These are phyloP conservation scores for Microchirus variegatus DNA, from an alignment of 2,797 vertebrate genomes.

Conservation along the genomic window DNA sequence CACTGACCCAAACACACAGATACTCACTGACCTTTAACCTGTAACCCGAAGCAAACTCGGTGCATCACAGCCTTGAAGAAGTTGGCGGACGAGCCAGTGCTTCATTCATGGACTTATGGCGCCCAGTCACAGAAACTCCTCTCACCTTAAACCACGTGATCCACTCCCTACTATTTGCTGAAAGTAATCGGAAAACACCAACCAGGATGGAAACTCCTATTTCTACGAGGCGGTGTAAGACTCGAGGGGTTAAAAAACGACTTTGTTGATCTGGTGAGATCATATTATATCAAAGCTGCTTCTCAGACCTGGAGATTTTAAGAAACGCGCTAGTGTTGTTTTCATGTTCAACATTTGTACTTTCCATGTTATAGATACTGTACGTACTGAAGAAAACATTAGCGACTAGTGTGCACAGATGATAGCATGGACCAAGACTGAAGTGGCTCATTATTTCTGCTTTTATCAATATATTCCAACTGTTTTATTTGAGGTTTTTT, in stretches of 20 bases:
- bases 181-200: constrained; percentile 5
- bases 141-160: constrained; percentile 24
- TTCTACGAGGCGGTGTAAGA: constrained; percentile 13
- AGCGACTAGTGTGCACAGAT: no score
- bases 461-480: no score
- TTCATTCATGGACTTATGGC: constrained; percentile 13
- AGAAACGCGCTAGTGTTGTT: constrained; percentile 17
- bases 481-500: no score
- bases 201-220: constrained; percentile 20
- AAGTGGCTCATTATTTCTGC: background rate
- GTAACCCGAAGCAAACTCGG: constrained; percentile 1
- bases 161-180: background rate
- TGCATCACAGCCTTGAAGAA: constrained; percentile 9
- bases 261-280: constrained; percentile 16
- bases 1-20: constrained; percentile 18
- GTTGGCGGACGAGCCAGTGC: constrained; percentile 11
- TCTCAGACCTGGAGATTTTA: constrained; percentile 13
- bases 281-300: constrained; percentile 20
- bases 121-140: constrained; percentile 10
- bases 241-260: constrained; percentile 14
- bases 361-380: constrained; percentile 18
- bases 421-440: constrained; percentile 3
- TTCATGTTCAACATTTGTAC: constrained; percentile 11
- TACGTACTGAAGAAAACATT: background rate
- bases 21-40: background rate